Base-by-base conservation (phyloP, 2,888 invertebrate genomes). In the Drosophila prostipennis region DNA sequence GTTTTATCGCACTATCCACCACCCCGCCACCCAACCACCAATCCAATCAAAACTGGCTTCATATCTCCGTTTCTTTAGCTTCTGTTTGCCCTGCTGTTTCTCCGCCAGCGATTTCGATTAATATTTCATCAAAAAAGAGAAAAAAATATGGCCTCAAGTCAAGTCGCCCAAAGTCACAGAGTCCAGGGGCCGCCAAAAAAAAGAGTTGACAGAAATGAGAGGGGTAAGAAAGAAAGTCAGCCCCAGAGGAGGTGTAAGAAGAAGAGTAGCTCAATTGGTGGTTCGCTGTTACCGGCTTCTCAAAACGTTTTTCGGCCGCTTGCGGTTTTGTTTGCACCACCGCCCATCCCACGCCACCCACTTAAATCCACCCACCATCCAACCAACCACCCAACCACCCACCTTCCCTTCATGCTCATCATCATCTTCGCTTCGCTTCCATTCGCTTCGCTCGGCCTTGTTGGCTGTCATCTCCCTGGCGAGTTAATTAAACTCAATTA, bases 401-500 rank as follows among this genome's bases (percentile, higher is more conserved):
- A 23, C 37, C 14, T 16, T 42, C 45, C 29, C 29, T 29, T 29
- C 37, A 46, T 26, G 26, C 26, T n/a, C 67, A 42, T 37, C 65
- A 40, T 58, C 58, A 42, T 58, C 52, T 45, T 34, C 34, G 72
- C 54, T 34, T 19, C 52, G 72, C 54, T 34, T 19, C n/a, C n/a
- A n/a, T n/a, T n/a, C 52, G 52, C 32, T 54, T 58, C 26, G 14
- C 45, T 29, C 57, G 57, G 72, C 72, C 72, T 77, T 79, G 87
- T 74, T 74, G 76, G 80, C 78, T 78, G 86, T 86, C 84, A 77
- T 84, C 89, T 90, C 86, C 89, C 89, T 77, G 77, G 88, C 86
- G 88, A 89, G 84, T 91, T 91, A 91, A 91, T 91, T 91, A 91
- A 91, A 90, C 86, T 89, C 89, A 89, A 91, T 91, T 90, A 89